phyloP scores from a whole-genome alignment of 2,888 invertebrate species.

The Hirtodrosophila cameraria region DNA sequence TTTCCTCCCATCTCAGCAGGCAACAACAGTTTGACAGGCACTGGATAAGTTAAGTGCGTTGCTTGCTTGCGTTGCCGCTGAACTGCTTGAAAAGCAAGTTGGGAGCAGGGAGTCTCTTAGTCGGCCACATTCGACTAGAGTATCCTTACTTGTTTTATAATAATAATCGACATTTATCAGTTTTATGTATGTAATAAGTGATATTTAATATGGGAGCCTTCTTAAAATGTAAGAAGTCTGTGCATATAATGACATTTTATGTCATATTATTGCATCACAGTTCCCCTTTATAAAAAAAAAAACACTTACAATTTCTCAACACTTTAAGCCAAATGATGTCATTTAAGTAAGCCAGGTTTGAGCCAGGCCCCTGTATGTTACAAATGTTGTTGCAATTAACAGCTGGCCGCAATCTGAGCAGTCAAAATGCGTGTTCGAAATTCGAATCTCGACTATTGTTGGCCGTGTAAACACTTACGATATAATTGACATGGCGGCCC shows the following conservation, averaged over 20 bases:
- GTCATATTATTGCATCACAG: not conserved
- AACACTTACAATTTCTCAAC: conserved; percentile 29
- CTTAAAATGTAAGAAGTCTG: too few relatives aligned
- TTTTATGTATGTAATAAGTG: too few relatives aligned
- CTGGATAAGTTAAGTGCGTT: too few relatives aligned
- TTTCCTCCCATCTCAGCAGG: too few relatives aligned
- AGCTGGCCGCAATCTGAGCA: conserved; percentile 7
- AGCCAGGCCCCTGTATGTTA: conserved; percentile 13
- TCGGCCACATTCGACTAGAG: too few relatives aligned
- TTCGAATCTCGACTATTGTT: conserved; percentile 18
- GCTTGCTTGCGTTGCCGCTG: too few relatives aligned
- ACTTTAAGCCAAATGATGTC: conserved; percentile 12
- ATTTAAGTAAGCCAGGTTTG: conserved; percentile 18
- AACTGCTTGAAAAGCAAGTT: too few relatives aligned
- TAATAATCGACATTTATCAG: too few relatives aligned
- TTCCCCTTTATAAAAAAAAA: conserved; percentile 5
- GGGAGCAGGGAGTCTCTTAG: too few relatives aligned
- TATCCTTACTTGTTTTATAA: too few relatives aligned
- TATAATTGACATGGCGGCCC: conserved; percentile 9
- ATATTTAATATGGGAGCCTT: too few relatives aligned
- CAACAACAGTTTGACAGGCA: too few relatives aligned
- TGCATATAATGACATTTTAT: not conserved
- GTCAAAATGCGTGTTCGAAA: conserved; percentile 7
- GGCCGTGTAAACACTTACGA: conserved; percentile 28
- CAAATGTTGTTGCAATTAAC: conserved; percentile 31